Evolutionary conservation across 1,140 invertebrate species (phyloP), one percentile per base, ranked within the genome.

Genomic region (Holcopasites calliopsidis): DNA sequence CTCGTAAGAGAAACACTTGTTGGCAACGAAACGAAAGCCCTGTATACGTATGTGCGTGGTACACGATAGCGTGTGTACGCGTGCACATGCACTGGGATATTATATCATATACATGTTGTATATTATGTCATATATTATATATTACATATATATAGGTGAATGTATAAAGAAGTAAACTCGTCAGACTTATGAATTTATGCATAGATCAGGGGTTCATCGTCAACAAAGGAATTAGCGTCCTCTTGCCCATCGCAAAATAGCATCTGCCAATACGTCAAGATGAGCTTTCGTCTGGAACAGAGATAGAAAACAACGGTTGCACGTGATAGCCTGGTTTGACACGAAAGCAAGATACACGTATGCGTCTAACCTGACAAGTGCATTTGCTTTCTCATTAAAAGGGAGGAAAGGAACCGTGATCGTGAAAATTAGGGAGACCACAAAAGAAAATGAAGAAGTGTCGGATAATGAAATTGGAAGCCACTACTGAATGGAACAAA

Each of bases 211-310:
- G 80, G 52, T 82, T 82, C 69, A 78, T 83, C 75, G 69, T 82
- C 80, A 82, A 82, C 75, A 82, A 83, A 83, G 61, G 54, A 76
- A 88, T 94, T 96, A 97, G 92, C 96, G 96, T 87, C 97, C 97
- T 92, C 97, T 94, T 85, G 97, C 97, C 97, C 97, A 98, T 90
- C 97, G 95, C 80, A 98, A 92, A 83, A 98, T 93, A 86, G 97
- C 97, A 91, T 98, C 97, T 54, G 97, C 97, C 88, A 98, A 92
- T 78, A 98, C 96, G 92, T 98, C 97, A 92, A 98, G 93, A 91
- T 98, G 97, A 82, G 97, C 96, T 91, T 98, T 98, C 86, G 97
- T 98, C 97, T 98, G 95, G 81, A 96, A 95, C 85, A 90, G 82
- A 85, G 47, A 77, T 10, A 73, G 26, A 50, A 40, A 50, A 55